Base-by-base conservation (phyloP, 2,113 vertebrate species). In the Ahaetulla prasina region DNA sequence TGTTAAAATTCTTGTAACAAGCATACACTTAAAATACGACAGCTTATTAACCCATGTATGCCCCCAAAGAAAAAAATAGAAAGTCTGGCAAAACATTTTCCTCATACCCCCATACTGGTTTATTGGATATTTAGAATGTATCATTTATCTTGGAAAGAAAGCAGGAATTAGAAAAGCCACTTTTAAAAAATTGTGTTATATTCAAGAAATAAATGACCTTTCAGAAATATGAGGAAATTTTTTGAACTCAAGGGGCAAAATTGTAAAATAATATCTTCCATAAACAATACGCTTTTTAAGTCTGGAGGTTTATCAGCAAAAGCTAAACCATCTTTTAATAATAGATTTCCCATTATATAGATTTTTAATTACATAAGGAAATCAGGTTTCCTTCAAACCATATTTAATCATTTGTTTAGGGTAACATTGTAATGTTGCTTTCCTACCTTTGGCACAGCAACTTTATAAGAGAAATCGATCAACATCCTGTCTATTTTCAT, bases 1-100 rank as follows among this genome's bases (percentile, higher is more conserved):
- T 63, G 96, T 2, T 92, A 97, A 94, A 96, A 89, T 93, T 96
- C 93, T 89, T 90, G 93, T 47, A 92, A 80, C 96, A 97, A 97
- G 96, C 96, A 95, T 94, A 95, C 47, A 74, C 90, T 92, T 95
- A 92, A 96, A 95, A 95, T 1, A 43, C 55, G 92, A 90, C 8
- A 12, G 10, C 45, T 50, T 60, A 50, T 89, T 80, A 85, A 47
- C 74, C 8, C 88, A 88, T 43, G 20, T 27, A 80, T 86, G 91
- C 10, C 60, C 93, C 50, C 84, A 95, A 95, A 47, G 22, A 55
- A 0, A 7, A 91, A 95, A 89, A n/a, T 18, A 0, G 0, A 60
- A 96, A 96, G 74, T 86, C 84, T 94, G 94, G 95, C 95, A 94
- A 39, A 86, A 92, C 93, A 94, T 89, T 95, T 95, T 88, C 88